A percentile compares a stretch with the other conserved stretches of the same genome.
phyloP scores from a whole-genome alignment of 1,140 invertebrate genomes.

The Dinoponera quadriceps region DNA sequence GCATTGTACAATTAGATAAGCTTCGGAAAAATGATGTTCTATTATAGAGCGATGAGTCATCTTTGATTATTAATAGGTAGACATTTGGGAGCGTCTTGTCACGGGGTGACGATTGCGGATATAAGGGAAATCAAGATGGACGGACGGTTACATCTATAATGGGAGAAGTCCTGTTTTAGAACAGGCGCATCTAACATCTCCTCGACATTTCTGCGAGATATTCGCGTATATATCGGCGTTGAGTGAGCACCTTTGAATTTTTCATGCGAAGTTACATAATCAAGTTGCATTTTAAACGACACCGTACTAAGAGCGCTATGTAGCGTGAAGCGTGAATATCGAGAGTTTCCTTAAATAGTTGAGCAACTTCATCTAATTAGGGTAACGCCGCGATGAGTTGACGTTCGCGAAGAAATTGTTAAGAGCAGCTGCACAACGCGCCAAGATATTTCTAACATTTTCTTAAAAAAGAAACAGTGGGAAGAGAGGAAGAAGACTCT shows the following conservation, averaged over 20 bases:
- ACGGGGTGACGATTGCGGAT: not conserved
- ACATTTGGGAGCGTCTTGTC: not conserved
- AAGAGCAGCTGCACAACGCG: not conserved
- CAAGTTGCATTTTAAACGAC: conserved; percentile 28
- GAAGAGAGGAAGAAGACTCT: too few species aligned
- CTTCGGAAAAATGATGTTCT: too few species aligned
- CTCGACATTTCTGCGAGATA: conserved; percentile 23
- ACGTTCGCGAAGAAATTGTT: not conserved
- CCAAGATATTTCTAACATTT: not conserved
- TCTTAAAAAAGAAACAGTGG: too few species aligned
- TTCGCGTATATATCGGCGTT: not conserved
- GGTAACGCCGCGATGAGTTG: not conserved
- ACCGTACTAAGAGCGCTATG: not conserved
- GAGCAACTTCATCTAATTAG: conserved; percentile 9
- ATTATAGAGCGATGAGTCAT: not conserved
- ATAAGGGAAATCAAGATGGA: not conserved
- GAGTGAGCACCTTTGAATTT: conserved; percentile 38
- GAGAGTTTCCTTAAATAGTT: conserved; percentile 3
- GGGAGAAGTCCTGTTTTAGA: conserved; percentile 25
- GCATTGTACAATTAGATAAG: not conserved
- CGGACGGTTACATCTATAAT: conserved; percentile 25
- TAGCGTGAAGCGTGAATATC: not conserved
- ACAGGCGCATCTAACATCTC: conserved; percentile 14
- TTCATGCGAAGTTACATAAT: conserved; percentile 12
- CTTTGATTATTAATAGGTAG: not conserved